phyloP scores from a whole-genome alignment of 2,888 invertebrate species.

The Brachynemurus nebulosus region DNA sequence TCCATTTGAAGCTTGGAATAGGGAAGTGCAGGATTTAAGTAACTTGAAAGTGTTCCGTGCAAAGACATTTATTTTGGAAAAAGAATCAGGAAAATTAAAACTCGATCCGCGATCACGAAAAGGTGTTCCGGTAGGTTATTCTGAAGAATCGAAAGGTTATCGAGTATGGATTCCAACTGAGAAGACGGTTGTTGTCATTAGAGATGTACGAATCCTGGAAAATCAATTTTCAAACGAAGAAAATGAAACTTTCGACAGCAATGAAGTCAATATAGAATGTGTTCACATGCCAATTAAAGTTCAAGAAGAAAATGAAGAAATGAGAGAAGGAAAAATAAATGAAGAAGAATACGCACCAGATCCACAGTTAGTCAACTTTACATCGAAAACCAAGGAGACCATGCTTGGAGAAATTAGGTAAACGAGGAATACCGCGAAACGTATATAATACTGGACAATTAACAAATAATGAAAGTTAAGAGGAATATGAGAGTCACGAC shows the following conservation, averaged over 20 bases:
- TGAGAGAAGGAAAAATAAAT: background rate
- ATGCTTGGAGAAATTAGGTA: background rate
- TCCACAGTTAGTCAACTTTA: background rate
- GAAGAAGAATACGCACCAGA: background rate
- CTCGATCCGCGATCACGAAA: conserved; percentile 21
- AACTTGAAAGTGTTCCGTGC: conserved; percentile 24
- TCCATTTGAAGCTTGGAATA: conserved; percentile 24
- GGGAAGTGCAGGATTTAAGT: conserved; percentile 22
- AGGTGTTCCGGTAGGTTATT: conserved; percentile 20
- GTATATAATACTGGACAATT: background rate
- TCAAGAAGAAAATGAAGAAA: background rate
- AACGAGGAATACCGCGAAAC: background rate
- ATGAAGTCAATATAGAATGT: background rate
- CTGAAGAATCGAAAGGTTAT: conserved; percentile 21
- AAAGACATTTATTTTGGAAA: conserved; percentile 21
- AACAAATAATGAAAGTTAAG: no score
- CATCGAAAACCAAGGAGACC: conserved; percentile 3
- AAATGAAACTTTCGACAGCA: background rate
- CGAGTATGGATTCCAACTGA: conserved; percentile 17
- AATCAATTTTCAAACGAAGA: background rate
- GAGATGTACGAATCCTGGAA: conserved; percentile 15
- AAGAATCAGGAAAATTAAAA: conserved; percentile 23
- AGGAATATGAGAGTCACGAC: no score
- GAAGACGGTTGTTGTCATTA: conserved; percentile 13
- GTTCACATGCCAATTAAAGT: background rate